Conservation (phyloP, 1,140 invertebrate species). For the Listronotus oregonensis region DNA sequence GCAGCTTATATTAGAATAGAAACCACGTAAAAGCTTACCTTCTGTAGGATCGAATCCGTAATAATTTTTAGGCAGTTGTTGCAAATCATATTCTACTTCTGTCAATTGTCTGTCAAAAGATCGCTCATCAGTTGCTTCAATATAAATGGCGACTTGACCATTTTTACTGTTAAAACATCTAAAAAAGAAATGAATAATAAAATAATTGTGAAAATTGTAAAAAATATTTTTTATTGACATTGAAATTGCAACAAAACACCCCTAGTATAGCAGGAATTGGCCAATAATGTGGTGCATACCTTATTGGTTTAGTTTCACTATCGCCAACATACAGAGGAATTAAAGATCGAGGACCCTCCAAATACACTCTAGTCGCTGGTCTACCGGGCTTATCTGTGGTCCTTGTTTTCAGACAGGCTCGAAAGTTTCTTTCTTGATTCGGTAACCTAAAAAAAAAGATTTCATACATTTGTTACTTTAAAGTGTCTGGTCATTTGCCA, state of each 20-base stretch:
- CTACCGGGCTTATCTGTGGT: constrained; percentile 42
- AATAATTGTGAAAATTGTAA: constrained; percentile 3
- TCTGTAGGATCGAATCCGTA: constrained; percentile 62
- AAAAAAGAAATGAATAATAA: constrained; percentile 23
- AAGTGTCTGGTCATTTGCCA: too few relatives aligned
- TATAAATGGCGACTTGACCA: constrained; percentile 72
- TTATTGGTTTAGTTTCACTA: constrained; percentile 64
- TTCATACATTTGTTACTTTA: too few relatives aligned
- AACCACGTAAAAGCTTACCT: constrained; percentile 8
- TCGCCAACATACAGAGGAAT: constrained; percentile 67
- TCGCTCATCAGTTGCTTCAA: constrained; percentile 63
- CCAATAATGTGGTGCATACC: too few relatives aligned
- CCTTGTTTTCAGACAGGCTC: constrained; percentile 69
- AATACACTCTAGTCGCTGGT: constrained; percentile 68
- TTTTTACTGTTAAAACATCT: constrained; percentile 71
- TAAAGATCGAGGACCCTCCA: constrained; percentile 69
- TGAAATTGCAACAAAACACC: constrained; percentile 13
- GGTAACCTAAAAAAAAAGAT: constrained; percentile 46
- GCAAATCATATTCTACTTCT: constrained; percentile 71
- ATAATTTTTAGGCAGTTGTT: constrained; percentile 59
- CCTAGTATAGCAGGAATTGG: too few relatives aligned
- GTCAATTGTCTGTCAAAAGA: constrained; percentile 60
- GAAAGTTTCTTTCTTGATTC: constrained; percentile 67
- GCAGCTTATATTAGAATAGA: too few relatives aligned
- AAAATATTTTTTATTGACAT: constrained; percentile 1